Conservation (phyloP, 2,797 vertebrate species). For the Coregonus sp. region DNA sequence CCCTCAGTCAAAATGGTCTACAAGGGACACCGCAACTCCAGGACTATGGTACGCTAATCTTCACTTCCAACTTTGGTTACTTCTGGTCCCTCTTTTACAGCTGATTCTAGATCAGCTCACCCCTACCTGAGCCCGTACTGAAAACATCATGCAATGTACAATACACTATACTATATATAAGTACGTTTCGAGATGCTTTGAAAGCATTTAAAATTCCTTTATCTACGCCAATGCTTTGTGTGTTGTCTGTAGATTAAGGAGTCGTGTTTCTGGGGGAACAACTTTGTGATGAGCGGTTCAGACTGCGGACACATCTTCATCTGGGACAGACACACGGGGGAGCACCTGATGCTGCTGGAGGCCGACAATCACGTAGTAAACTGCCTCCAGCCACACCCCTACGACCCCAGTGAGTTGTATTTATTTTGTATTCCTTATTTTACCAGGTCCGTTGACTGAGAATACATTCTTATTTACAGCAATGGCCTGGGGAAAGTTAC, state of each 20-base stretch:
- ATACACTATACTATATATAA: too few species aligned
- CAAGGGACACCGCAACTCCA: slow-evolving; percentile 97
- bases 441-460: too few species aligned
- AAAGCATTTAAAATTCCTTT: not conserved
- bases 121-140: too few species aligned
- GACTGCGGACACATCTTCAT: slow-evolving; percentile 99
- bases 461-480: too few species aligned
- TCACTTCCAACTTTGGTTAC: not conserved
- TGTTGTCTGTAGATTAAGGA: slow-evolving; percentile 89
- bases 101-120: too few species aligned
- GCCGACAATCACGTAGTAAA: slow-evolving; percentile 99
- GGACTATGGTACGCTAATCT: slow-evolving; percentile 87
- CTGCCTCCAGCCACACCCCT: slow-evolving; percentile 97
- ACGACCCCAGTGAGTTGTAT: slow-evolving; percentile 76
- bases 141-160: too few species aligned
- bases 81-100: not conserved
- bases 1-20: slow-evolving; percentile 95
- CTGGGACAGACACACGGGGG: slow-evolving; percentile 95
- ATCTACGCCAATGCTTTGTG: not conserved
- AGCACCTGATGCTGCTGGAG: slow-evolving; percentile 96
- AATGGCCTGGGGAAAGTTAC: too few species aligned
- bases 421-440: too few species aligned
- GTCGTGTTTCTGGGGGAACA: slow-evolving; percentile 97
- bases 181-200: not conserved
- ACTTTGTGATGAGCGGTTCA: slow-evolving; percentile 98